Conservation (phyloP, 2,113 vertebrate species). For the Bettongia penicillata region DNA sequence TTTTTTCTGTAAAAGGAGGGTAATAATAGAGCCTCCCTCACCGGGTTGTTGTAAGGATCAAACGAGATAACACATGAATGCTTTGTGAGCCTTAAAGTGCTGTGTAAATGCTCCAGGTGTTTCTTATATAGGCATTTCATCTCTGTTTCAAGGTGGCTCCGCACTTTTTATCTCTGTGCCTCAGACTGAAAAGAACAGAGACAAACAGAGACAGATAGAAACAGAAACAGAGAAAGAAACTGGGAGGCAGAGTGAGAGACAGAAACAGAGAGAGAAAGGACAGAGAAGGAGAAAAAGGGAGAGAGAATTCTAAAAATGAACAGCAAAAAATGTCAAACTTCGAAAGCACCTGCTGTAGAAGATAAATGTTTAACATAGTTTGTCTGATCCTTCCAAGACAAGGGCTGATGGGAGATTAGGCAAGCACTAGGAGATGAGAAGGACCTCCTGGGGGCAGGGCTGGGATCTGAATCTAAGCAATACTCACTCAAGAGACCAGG, state of each 20-base stretch:
- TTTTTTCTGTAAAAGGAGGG: background rate
- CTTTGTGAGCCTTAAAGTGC: background rate
- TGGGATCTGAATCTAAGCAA: background rate
- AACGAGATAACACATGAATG: background rate
- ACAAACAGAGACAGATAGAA: background rate
- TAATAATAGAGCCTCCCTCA: background rate
- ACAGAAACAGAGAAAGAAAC: background rate
- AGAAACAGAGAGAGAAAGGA: background rate
- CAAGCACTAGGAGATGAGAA: background rate
- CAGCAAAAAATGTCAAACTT: background rate
- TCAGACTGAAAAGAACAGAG: background rate
- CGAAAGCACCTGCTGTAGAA: background rate
- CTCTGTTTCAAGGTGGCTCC: background rate
- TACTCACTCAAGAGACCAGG: background rate
- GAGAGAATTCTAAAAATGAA: background rate
- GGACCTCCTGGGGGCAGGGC: background rate
- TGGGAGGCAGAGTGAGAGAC: background rate
- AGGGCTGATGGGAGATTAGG: background rate
- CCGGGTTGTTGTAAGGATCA: background rate
- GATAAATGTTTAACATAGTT: background rate
- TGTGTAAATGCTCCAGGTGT: background rate
- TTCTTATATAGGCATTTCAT: background rate
- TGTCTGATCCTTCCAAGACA: background rate
- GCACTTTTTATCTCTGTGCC: background rate
- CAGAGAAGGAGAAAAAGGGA: background rate